Evolutionary conservation across 2,888 invertebrate species (phyloP).

Genomic region (Thecophora atra): DNA sequence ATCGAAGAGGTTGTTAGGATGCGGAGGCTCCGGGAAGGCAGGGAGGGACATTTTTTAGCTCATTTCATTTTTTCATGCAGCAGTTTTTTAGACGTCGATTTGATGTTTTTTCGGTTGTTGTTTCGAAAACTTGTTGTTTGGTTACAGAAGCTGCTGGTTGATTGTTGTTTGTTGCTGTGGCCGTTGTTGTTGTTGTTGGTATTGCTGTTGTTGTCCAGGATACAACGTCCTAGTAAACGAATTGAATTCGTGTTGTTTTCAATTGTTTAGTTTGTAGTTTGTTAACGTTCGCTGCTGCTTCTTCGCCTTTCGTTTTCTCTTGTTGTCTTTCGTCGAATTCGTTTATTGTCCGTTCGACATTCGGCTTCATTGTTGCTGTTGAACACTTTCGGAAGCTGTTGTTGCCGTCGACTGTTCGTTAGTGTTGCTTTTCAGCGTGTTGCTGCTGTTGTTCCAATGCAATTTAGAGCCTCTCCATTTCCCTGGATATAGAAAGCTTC

Average conservation of each 20-base stretch:
- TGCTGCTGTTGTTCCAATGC: constrained; percentile 43
- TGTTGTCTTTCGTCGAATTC: constrained; percentile 49
- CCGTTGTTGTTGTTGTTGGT: constrained; percentile 29
- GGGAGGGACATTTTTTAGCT: constrained; percentile 7
- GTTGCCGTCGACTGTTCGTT: constrained; percentile 29
- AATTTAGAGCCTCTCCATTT: constrained; percentile 34
- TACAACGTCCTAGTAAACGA: constrained; percentile 44
- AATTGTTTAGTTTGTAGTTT: constrained; percentile 42
- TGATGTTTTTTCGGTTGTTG: no score
- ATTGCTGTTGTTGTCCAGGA: constrained; percentile 24
- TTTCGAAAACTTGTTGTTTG: background rate
- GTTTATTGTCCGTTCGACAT: constrained; percentile 45
- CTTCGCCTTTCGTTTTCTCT: constrained; percentile 43
- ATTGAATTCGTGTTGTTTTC: constrained; percentile 60
- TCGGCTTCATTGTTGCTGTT: constrained; percentile 51
- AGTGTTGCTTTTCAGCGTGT: constrained; percentile 23
- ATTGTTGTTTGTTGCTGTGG: no score
- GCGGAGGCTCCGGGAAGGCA: background rate
- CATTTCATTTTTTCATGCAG: constrained; percentile 25
- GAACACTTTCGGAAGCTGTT: constrained; percentile 48
- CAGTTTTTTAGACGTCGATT: constrained; percentile 2
- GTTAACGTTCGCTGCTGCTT: constrained; percentile 11
- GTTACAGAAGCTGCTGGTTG: constrained; percentile 27
- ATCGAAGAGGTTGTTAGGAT: background rate
- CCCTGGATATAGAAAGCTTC: background rate